Evolutionary conservation across 2,797 vertebrate species (phyloP), one percentile per base, ranked within the genome.

Genomic region (Brachymystax lenok): DNA sequence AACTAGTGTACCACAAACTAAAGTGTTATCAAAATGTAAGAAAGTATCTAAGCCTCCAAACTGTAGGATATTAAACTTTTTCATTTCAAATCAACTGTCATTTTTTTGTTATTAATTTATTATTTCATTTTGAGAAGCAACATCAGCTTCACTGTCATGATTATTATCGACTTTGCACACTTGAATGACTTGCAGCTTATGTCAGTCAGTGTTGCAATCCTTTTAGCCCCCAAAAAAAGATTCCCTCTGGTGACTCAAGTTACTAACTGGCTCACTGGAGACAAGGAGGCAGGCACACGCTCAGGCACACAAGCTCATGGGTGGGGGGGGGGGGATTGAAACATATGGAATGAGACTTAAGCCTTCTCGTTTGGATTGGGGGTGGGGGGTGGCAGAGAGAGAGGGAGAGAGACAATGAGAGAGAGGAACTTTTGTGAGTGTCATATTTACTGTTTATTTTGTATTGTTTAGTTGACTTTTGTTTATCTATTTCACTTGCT

Each of bases 301-400:
- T 30, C 28, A 30, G 28, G 28, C 28, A 40, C 40, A 40, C 40
- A 40, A 16, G 17, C 7, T 61, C 27, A 50, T 5, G 63, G 51
- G 17, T 5, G 40, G 10, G 16, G 16, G 50, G 77, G 72, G 40
- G 71, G 40, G 40, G 3, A 12, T 46, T 90, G 90, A 94, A 94
- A 88, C 91, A 93, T 89, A 90, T 87, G 90, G 86, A 89, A 93
- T 94, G 92, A 93, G 92, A 93, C 92, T 46, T 92, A 90, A 92
- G 88, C 88, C 81, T 88, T 80, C 78, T 81, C 74, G 79, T 83
- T 83, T 81, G 75, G 84, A 78, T 66, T 73, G 76, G 83, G 88
- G 78, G 46, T 71, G 56, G 66, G 28, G 76, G 72, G 40, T 3
- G 85, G 83, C 84, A 74, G 88, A 40, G 35, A 33, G 30, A 79